Conservation (phyloP, 2,113 vertebrate species). For the Aythya baeri region DNA sequence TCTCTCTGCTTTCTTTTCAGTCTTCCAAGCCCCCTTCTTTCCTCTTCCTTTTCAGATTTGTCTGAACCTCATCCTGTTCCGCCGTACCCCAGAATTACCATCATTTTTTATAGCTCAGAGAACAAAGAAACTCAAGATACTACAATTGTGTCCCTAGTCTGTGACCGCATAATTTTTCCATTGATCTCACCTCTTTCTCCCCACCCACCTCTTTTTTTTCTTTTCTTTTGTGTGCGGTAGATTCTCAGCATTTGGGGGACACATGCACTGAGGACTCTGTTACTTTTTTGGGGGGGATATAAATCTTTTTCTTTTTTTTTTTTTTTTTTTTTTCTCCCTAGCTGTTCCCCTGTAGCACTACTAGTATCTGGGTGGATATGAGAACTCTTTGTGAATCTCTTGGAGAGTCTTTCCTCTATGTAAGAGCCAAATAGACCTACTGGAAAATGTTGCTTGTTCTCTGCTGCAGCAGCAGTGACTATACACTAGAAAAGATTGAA, state of each 20-base stretch:
- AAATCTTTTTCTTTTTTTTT: not conserved
- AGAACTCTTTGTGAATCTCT: not conserved
- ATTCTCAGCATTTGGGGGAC: not conserved
- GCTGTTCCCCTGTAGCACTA: not conserved
- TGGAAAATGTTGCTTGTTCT: not conserved
- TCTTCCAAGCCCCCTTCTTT: not conserved
- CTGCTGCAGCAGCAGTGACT: not conserved
- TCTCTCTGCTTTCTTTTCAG: not conserved
- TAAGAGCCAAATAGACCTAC: not conserved
- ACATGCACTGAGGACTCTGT: not conserved
- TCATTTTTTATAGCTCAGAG: not conserved
- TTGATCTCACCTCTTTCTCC: not conserved
- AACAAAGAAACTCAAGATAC: not conserved
- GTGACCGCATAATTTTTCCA: not conserved
- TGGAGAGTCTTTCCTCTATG: not conserved
- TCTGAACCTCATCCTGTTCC: not conserved
- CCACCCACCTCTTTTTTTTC: not conserved
- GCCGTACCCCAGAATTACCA: not conserved
- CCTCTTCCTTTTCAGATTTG: not conserved
- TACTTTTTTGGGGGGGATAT: not conserved
- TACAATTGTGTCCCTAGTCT: not conserved
- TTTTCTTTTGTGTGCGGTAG: not conserved
- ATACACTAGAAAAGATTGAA: conserved; percentile 31
- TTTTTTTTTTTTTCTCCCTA: not conserved
- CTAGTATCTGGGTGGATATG: not conserved